phyloP scores from a whole-genome alignment of 92 coral and sea anemone genomes.

The Heteractis magnifica region DNA sequence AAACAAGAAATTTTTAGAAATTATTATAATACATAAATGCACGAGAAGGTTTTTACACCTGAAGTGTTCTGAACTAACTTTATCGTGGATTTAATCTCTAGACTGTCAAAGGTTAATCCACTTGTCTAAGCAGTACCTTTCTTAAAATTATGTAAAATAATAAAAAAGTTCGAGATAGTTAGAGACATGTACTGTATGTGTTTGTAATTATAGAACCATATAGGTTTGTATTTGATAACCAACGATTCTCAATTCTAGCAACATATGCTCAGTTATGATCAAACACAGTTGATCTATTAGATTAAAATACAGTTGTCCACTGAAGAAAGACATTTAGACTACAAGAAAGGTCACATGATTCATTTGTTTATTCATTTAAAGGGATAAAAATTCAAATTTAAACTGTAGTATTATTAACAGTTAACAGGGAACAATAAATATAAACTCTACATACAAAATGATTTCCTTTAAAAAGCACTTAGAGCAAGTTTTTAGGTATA shows the following conservation, averaged over 20 bases:
- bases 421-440: no score
- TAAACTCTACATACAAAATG: no score
- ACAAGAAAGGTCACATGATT: no score
- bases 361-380: no score
- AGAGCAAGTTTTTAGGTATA: no score
- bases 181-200: not conserved
- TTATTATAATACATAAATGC: not conserved
- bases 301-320: no score
- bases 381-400: no score
- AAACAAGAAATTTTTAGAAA: not conserved
- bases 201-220: not conserved
- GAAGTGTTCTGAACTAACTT: not conserved
- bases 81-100: not conserved
- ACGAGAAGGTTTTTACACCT: not conserved
- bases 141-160: not conserved
- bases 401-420: no score
- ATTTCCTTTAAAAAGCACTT: no score
- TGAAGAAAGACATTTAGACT: no score
- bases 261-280: no score
- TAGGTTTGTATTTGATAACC: not conserved
- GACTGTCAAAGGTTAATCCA: slow-evolving; percentile 3
- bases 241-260: not conserved
- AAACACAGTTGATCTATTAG: no score
- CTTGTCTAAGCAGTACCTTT: not conserved
- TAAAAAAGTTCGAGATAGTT: not conserved